These are phyloP conservation scores for Caranx melampygus DNA, from an alignment of 2,113 vertebrate species.

Conservation along the genomic window DNA sequence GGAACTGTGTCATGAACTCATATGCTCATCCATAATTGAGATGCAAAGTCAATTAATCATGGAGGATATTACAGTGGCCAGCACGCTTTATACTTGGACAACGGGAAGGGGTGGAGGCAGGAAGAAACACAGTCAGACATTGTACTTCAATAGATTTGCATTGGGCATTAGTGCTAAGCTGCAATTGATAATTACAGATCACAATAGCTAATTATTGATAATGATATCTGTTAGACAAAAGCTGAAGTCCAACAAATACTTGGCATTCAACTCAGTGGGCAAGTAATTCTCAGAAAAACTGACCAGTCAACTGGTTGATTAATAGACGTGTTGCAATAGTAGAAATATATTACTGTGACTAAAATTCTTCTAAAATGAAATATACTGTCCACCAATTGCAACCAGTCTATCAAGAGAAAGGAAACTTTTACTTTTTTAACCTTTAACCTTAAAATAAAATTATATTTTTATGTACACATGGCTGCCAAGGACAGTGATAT, in stretches of 20 bases:
- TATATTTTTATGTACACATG: not conserved
- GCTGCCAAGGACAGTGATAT: not conserved
- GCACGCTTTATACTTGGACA: slow-evolving; percentile 53
- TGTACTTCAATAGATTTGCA: slow-evolving; percentile 6
- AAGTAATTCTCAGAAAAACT: not conserved
- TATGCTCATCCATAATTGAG: slow-evolving; percentile 66
- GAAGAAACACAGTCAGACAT: slow-evolving; percentile 2
- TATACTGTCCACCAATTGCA: too few species aligned
- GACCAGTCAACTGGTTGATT: not conserved
- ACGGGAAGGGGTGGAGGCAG: not conserved
- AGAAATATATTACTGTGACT: too few species aligned
- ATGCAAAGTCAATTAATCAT: slow-evolving; percentile 70
- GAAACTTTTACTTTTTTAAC: not conserved
- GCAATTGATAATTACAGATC: not conserved
- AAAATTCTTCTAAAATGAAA: too few species aligned
- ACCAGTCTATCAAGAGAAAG: too few species aligned
- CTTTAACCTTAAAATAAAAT: not conserved
- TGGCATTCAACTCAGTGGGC: not conserved
- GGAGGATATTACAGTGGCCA: slow-evolving; percentile 42
- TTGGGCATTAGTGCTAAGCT: not conserved
- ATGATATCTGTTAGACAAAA: not conserved
- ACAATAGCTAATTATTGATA: not conserved
- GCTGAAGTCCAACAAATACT: not conserved
- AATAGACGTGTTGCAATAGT: not conserved
- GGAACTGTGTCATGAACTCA: slow-evolving; percentile 45